These are phyloP conservation scores for Pseudolycoriella hygida DNA, from an alignment of 2,888 invertebrate genomes.

Conservation along the genomic window DNA sequence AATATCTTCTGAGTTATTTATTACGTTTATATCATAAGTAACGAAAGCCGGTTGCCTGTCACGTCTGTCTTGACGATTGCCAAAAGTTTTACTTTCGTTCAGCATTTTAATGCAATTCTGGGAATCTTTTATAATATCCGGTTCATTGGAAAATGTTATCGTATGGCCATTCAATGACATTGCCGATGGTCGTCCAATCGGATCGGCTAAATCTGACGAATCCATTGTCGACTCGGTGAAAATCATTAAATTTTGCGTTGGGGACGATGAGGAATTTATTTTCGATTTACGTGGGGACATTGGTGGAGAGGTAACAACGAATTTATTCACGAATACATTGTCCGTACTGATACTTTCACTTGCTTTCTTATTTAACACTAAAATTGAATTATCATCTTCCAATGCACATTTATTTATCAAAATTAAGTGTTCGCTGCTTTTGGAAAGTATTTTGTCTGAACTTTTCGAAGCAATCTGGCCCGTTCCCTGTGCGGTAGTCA, in stretches of 20 bases:
- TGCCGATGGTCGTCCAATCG: not conserved
- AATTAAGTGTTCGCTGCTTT: conserved; percentile 1
- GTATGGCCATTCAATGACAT: not conserved
- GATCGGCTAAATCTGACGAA: not conserved
- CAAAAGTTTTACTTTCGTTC: not conserved
- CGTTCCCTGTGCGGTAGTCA: not conserved
- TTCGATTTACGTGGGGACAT: not conserved
- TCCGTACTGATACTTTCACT: not conserved
- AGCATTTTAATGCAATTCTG: not conserved
- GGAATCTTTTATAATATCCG: not conserved
- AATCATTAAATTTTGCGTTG: not conserved
- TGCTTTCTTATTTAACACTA: not conserved
- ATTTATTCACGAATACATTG: conserved; percentile 5
- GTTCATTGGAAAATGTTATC: not conserved
- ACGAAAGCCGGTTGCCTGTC: conserved; percentile 27
- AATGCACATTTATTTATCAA: not conserved
- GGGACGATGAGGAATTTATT: not conserved
- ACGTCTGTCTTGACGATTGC: not conserved
- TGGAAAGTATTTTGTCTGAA: not conserved
- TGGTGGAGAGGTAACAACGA: conserved; percentile 3
- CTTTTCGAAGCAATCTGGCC: not conserved
- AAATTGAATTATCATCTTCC: not conserved
- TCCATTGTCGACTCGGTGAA: not conserved
- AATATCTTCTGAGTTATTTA: conserved; percentile 27
- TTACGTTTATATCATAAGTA: conserved; percentile 29